These are phyloP conservation scores for Hemaris fuciformis DNA, from an alignment of 2,888 invertebrate species.

Conservation along the genomic window DNA sequence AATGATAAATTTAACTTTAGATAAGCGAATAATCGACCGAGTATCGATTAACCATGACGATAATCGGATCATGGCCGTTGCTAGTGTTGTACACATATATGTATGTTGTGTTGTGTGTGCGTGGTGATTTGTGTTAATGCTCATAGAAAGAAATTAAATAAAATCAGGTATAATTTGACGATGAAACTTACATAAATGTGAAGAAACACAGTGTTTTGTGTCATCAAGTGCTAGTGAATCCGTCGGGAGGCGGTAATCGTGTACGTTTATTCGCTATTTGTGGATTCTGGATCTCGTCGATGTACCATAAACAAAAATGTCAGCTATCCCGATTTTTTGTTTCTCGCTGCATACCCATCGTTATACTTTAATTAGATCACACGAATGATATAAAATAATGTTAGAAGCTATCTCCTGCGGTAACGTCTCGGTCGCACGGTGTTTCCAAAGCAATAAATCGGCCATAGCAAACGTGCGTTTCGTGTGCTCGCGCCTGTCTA, in stretches of 20 bases:
- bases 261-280: conserved; percentile 80
- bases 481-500: conserved; percentile 75
- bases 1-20: no score
- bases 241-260: conserved; percentile 81
- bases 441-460: conserved; percentile 67
- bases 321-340: conserved; percentile 82
- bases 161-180: conserved; percentile 73
- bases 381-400: conserved; percentile 77
- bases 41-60: neutral
- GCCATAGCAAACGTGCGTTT: conserved; percentile 78
- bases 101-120: conserved; percentile 81
- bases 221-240: conserved; percentile 78
- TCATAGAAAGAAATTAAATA: conserved; percentile 78
- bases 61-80: conserved; percentile 24
- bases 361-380: conserved; percentile 78
- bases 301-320: conserved; percentile 83
- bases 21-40: neutral
- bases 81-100: conserved; percentile 55
- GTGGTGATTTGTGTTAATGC: conserved; percentile 82
- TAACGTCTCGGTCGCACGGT: conserved; percentile 50
- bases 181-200: conserved; percentile 79
- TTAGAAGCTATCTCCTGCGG: conserved; percentile 67
- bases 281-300: conserved; percentile 79
- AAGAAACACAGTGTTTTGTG: conserved; percentile 75
- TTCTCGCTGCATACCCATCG: conserved; percentile 78